Evolutionary conservation across 2,113 vertebrate genomes (phyloP).

Genomic region (Proteles cristata): DNA sequence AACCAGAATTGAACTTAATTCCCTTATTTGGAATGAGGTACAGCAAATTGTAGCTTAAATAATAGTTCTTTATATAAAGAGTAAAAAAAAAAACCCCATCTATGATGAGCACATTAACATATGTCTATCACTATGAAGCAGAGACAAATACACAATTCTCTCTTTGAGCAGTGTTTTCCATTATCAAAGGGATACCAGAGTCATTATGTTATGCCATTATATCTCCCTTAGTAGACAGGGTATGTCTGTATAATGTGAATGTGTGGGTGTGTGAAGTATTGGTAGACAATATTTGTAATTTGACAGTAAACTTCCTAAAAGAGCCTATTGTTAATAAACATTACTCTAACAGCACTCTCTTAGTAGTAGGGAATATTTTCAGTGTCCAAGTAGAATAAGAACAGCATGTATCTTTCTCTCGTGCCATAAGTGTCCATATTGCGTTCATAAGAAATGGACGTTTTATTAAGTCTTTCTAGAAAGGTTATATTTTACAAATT

Average conservation of each 20-base stretch:
- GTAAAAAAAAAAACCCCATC: background rate
- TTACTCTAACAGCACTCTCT: background rate
- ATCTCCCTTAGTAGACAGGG: background rate
- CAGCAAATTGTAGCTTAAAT: slow-evolving; percentile 21
- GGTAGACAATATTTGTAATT: background rate
- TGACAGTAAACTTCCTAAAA: background rate
- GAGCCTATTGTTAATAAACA: background rate
- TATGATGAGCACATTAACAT: background rate
- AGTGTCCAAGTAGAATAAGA: background rate
- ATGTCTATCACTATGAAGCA: background rate
- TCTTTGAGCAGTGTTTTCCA: background rate
- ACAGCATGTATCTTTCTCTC: background rate
- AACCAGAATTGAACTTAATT: slow-evolving; percentile 26
- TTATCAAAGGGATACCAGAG: background rate
- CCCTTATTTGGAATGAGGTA: background rate
- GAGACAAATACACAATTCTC: background rate
- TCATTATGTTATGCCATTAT: background rate
- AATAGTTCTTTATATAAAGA: background rate
- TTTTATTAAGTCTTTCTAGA: background rate
- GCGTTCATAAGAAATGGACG: background rate
- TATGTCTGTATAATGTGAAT: background rate
- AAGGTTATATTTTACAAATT: background rate
- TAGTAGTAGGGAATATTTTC: background rate
- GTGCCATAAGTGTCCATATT: background rate
- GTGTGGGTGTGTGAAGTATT: background rate